Evolutionary conservation across 2,113 vertebrate species (phyloP).

Genomic region (Addax nasomaculatus): DNA sequence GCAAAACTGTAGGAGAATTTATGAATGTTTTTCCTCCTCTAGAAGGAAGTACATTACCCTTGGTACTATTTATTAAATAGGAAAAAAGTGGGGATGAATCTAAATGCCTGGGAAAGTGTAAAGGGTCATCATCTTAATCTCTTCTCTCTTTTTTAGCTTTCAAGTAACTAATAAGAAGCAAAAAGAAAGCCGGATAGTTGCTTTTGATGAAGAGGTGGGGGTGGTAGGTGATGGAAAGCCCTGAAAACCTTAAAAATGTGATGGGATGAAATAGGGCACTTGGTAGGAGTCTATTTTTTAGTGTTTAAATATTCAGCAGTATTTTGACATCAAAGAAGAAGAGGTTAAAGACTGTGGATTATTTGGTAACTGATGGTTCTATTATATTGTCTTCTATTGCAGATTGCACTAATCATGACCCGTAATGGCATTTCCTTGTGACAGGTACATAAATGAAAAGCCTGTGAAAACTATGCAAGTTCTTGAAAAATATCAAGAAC

Average conservation of each 20-base stretch:
- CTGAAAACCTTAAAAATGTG: neutral
- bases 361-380: conserved; percentile 55
- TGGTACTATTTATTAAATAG: neutral
- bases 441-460: conserved; percentile 56
- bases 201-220: neutral
- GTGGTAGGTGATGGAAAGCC: neutral
- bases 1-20: conserved; percentile 27
- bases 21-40: neutral
- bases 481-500: conserved; percentile 70
- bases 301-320: conserved; percentile 62
- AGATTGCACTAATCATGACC: conserved; percentile 60
- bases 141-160: neutral
- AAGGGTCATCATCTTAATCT: neutral
- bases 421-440: conserved; percentile 66
- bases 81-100: neutral
- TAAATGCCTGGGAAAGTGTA: neutral
- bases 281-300: conserved; percentile 75
- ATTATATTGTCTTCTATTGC: conserved; percentile 67
- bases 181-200: neutral
- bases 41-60: neutral
- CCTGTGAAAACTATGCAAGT: conserved; percentile 67
- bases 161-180: neutral
- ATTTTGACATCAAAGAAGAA: conserved; percentile 70
- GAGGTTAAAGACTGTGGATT: conserved; percentile 69
- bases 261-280: conserved; percentile 46